Conservation (phyloP, 1,140 invertebrate species). For the Trichonephila inaurata region DNA sequence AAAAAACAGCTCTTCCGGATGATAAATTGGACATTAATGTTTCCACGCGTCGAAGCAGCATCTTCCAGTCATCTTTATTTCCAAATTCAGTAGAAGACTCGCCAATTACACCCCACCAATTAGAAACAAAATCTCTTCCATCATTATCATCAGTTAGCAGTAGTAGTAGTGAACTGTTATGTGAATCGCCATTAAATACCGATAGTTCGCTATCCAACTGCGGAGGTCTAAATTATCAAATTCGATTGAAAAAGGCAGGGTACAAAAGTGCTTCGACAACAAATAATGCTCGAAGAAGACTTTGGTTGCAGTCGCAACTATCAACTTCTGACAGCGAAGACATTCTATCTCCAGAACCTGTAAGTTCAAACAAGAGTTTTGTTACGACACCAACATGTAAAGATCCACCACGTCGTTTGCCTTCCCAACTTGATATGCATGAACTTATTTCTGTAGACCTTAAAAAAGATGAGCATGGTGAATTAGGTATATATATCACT, state of each 20-base stretch:
- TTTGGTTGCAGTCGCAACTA: conserved; percentile 71
- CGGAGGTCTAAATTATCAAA: conserved; percentile 72
- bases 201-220: conserved; percentile 5
- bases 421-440: conserved; percentile 70
- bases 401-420: conserved; percentile 47
- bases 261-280: conserved; percentile 67
- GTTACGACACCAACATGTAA: background rate
- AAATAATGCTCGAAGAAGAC: conserved; percentile 49
- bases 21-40: conserved; percentile 57
- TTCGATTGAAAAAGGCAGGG: conserved; percentile 70
- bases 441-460: conserved; percentile 72
- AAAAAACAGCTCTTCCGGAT: conserved; percentile 62
- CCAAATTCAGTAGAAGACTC: conserved; percentile 46
- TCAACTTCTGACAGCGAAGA: conserved; percentile 56
- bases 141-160: conserved; percentile 46
- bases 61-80: conserved; percentile 74
- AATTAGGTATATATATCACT: conserved; percentile 91
- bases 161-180: conserved; percentile 46
- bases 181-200: background rate
- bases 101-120: conserved; percentile 12
- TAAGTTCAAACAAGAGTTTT: conserved; percentile 68
- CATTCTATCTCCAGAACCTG: conserved; percentile 45
- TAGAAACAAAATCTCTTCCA: conserved; percentile 62
- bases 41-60: conserved; percentile 46
- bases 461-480: conserved; percentile 81